These are phyloP conservation scores for Polyodon spathula DNA, from an alignment of 2,113 vertebrate genomes.

Conservation along the genomic window DNA sequence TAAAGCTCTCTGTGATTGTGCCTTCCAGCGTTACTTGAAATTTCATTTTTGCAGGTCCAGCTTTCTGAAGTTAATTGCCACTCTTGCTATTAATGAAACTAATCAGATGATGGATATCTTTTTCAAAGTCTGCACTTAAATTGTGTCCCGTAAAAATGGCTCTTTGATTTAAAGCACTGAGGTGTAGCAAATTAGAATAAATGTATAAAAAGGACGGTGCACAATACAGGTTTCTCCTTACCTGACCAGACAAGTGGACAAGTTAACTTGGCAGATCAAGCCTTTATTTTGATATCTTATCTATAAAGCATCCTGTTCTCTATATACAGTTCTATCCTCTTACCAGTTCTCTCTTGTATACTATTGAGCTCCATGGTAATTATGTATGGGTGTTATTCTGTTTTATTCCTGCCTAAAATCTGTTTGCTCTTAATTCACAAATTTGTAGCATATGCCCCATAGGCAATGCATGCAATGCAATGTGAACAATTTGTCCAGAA, in stretches of 20 bases:
- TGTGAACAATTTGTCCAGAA: no score
- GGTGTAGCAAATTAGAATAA: slow-evolving; percentile 7
- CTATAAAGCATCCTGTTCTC: background rate
- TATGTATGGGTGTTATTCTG: no score
- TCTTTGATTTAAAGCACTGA: background rate
- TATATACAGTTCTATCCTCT: background rate
- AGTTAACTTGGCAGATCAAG: background rate
- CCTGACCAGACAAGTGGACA: background rate
- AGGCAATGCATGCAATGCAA: no score
- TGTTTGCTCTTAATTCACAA: no score
- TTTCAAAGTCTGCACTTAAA: slow-evolving; percentile 3
- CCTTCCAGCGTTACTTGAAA: background rate
- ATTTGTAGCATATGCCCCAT: no score
- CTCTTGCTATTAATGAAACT: background rate
- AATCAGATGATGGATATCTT: background rate
- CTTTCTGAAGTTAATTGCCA: background rate
- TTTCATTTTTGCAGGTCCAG: background rate
- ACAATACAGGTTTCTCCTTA: background rate
- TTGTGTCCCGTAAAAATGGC: background rate
- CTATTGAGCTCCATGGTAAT: no score
- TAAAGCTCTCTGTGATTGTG: no score
- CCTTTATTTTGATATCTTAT: background rate
- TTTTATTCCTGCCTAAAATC: no score
- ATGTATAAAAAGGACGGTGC: background rate
- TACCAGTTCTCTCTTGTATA: background rate